Base-by-base conservation (phyloP, 2,113 vertebrate genomes). In the Elephantulus edwardii region DNA sequence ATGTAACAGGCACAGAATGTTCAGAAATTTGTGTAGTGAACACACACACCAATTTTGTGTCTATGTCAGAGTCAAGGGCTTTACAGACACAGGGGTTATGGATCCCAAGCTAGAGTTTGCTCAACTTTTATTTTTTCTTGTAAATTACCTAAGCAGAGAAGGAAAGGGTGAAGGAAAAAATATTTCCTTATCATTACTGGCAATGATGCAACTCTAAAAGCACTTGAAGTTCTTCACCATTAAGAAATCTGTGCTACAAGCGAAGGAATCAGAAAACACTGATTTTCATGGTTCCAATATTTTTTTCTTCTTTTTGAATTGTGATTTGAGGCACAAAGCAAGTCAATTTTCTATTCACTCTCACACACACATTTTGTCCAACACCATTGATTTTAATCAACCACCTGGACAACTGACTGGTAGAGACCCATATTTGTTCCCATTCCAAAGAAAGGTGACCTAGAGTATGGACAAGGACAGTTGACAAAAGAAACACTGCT, bases 11-110 rank as follows among this genome's bases (percentile, higher is more conserved):
- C 71, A 89, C 81, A 84, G 87, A 84, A 81, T 83, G 90, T 86
- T 94, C 93, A 50, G 71, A 79, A 83, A 92, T 38, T 82, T 86
- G 56, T 19, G 40, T 46, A 66, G n/a, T 30, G 54, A 44, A 75
- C 30, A 40, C 16, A 66, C 68, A 74, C 54, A 82, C 19, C 6
- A 6, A 24, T 84, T 80, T 54, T 78, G 22, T 58, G 22, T 71
- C 42, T 56, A 72, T 77, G 30, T 77, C 58, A 68, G 33, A 50
- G 0, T 91, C 38, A 74, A 81, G 56, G 78, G 35, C 16, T 95
- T 80, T 68, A 24, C 72, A 86, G 54, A 83, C n/a, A 28, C 2
- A 0, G 30, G 10, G 19, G 14, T 74, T 54, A n/a, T 38, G 80
- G 38, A 90, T 77, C 28, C 48, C 40, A 33, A 80, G 48, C 35